Conservation (phyloP, 2,113 vertebrate species). For the Eidolon helvum region DNA sequence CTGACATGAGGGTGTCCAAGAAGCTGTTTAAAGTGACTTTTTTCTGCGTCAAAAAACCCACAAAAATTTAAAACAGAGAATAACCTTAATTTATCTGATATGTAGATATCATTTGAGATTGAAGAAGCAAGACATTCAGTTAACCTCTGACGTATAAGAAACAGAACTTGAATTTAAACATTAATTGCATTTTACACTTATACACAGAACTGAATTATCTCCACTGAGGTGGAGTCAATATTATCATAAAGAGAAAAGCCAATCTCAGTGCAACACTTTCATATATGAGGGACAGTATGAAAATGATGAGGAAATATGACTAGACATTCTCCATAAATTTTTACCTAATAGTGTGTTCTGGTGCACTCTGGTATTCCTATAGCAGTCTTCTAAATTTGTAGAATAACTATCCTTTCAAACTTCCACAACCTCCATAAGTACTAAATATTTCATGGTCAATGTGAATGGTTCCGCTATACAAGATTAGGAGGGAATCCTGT, state of each 20-base stretch:
- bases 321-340: background rate
- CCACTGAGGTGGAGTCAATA: background rate
- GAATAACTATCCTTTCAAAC: background rate
- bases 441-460: background rate
- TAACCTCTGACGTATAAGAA: conserved; percentile 16
- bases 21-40: conserved; percentile 97
- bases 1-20: conserved; percentile 98
- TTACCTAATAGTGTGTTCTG: background rate
- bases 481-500: background rate
- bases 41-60: conserved; percentile 87
- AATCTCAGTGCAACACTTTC: background rate
- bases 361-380: background rate
- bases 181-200: background rate
- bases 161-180: background rate
- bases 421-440: background rate
- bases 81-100: conserved; percentile 44
- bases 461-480: background rate
- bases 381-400: background rate
- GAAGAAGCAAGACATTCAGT: background rate
- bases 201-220: background rate
- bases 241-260: background rate
- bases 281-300: background rate
- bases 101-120: background rate
- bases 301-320: background rate
- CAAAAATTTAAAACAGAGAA: conserved; percentile 36